A percentile compares a stretch with the other conserved stretches of the same genome.
Evolutionary conservation across 2,888 invertebrate species (phyloP).

Genomic region (Drosophila vallismaia): DNA sequence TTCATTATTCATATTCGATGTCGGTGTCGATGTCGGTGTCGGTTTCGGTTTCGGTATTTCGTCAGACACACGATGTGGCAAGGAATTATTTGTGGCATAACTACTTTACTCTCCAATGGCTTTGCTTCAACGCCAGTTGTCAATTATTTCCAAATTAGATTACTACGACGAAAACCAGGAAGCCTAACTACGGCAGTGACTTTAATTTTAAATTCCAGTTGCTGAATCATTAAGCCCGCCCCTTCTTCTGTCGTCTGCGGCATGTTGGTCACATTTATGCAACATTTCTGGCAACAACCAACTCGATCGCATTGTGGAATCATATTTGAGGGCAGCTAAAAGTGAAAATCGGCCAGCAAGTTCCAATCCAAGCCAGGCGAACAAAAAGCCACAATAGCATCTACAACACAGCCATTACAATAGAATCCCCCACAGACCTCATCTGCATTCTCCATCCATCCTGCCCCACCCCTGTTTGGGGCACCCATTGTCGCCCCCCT

Average conservation of each 20-base stretch:
- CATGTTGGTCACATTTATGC: slow-evolving; percentile 27
- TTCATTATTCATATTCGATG: slow-evolving; percentile 26
- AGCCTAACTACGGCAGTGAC: not conserved
- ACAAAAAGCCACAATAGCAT: slow-evolving; percentile 18
- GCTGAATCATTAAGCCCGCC: slow-evolving; percentile 30
- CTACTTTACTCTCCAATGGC: not conserved
- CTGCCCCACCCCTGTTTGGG: not conserved
- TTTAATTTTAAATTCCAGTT: slow-evolving; percentile 5
- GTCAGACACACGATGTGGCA: slow-evolving; percentile 8
- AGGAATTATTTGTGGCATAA: not conserved
- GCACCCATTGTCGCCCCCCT: not conserved
- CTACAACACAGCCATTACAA: slow-evolving; percentile 20
- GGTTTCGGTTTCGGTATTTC: slow-evolving; percentile 7
- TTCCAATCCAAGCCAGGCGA: slow-evolving; percentile 3
- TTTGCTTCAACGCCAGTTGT: not conserved
- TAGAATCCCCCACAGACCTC: slow-evolving; percentile 3
- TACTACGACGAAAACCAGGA: not conserved
- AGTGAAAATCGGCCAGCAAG: slow-evolving; percentile 38
- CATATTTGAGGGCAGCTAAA: slow-evolving; percentile 18
- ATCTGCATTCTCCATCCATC: not conserved
- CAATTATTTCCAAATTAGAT: not conserved
- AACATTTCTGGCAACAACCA: slow-evolving; percentile 1
- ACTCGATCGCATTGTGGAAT: slow-evolving; percentile 30
- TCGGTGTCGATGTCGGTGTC: not conserved
- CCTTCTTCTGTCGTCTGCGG: slow-evolving; percentile 14